Percentiles rank a stretch among this genome's conserved stretches.
These are phyloP conservation scores for Iguana delicatissima DNA, from an alignment of 2,797 vertebrate species.

Conservation along the genomic window DNA sequence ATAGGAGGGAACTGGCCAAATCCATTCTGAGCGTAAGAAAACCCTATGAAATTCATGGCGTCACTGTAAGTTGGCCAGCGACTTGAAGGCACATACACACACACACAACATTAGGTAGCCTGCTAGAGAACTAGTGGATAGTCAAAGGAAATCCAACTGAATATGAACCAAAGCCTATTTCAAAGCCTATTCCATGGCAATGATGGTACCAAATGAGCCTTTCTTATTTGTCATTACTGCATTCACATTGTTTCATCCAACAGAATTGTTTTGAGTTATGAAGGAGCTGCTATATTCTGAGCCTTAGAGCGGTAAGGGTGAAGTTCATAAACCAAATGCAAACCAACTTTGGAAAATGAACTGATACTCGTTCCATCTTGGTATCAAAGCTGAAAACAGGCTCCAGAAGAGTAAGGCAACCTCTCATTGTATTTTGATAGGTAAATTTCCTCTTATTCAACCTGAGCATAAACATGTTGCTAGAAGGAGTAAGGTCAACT, in stretches of 20 bases:
- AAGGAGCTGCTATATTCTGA: background rate
- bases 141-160: background rate
- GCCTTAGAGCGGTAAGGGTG: background rate
- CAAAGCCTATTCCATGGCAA: background rate
- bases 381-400: background rate
- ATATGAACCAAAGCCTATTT: background rate
- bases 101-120: constrained; percentile 80
- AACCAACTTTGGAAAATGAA: background rate
- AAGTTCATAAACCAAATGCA: background rate
- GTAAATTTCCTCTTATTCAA: background rate
- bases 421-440: background rate
- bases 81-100: too few relatives aligned
- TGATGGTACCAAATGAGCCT: too few relatives aligned
- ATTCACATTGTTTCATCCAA: background rate
- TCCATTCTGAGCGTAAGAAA: too few relatives aligned
- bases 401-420: background rate
- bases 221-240: too few relatives aligned
- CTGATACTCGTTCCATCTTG: background rate
- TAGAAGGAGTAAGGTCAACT: background rate
- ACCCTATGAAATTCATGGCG: too few relatives aligned
- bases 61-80: too few relatives aligned
- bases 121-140: background rate
- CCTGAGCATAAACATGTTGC: background rate
- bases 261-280: background rate
- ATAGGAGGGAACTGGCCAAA: too few relatives aligned